Base-by-base conservation (phyloP, 2,888 invertebrate species). In the Crioceris asparagi region DNA sequence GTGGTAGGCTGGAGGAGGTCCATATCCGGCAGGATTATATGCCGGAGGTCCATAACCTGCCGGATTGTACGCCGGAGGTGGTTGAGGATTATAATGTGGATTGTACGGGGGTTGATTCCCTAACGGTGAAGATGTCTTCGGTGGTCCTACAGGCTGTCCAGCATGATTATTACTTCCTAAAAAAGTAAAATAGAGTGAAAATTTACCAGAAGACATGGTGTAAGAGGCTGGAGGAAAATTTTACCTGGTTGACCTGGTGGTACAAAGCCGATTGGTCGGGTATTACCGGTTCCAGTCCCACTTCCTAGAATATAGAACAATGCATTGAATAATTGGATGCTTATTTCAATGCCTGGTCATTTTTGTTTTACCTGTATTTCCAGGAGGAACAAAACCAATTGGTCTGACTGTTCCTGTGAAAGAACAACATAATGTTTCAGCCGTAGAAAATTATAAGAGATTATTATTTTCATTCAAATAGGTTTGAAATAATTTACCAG, bases 11-110 rank as follows among this genome's bases (percentile, higher is more conserved):
- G 51, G 52, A 10, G 51, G 50, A n/a, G 43, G 43, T 6, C 48
- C 50, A 17, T 51, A 47, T 7, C 52, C 50, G 30, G 51, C 46
- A 29, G 51, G 46, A 32, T 49, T 50, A 35, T 49, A 46, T 4
- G 47, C 45, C 23, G 48, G 46, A 29, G 46, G 49, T 18, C 39
- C 43, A 16, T 47, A 44, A 10, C 43, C 45, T 30, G 46, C 45
- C 7, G 43, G 39, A 27, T 41, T 46, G 30, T 52, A 50, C 0
- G 50, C 44, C 29, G 51, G 52, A 12, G 49, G 51, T 23, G 43
- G 38, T 6, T 40, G 4, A 3, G 27, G 27, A 27, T 12, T 27
- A 15, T 27, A 27, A 15, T 27, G 3, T 5, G 27, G 27, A 11
- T 27, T 27, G 12, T 27, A 27, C 7, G 27, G 27, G 6, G 27